Evolutionary conservation across 2,113 vertebrate genomes (phyloP).

Genomic region (Periophthalmodon schlosseri): DNA sequence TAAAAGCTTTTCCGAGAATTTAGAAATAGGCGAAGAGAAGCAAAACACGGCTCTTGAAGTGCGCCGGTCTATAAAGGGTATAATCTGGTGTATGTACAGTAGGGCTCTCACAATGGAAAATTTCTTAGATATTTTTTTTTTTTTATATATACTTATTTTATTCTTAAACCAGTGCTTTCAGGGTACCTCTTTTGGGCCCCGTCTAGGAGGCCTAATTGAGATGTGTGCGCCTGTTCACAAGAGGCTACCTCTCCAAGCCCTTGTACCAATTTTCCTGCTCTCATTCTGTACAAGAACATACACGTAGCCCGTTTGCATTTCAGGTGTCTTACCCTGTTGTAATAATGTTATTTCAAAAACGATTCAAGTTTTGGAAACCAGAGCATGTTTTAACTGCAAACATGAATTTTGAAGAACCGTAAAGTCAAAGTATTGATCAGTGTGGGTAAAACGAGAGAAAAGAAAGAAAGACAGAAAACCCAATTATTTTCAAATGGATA

Average conservation of each 20-base stretch:
- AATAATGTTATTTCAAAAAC: not conserved
- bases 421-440: too few species aligned
- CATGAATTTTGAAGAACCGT: too few species aligned
- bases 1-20: constrained; percentile 55
- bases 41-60: constrained; percentile 23
- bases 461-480: too few species aligned
- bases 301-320: not conserved
- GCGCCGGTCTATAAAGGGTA: constrained; percentile 36
- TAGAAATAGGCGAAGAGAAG: constrained; percentile 18
- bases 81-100: not conserved
- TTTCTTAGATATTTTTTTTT: constrained; percentile 56
- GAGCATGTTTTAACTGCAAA: too few species aligned
- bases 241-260: constrained; percentile 31
- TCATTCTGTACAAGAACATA: constrained; percentile 4
- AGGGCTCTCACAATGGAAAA: constrained; percentile 35
- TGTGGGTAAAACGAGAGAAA: too few species aligned
- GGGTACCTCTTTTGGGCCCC: constrained; percentile 35
- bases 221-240: constrained; percentile 39
- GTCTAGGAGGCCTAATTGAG: constrained; percentile 68
- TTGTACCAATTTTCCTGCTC: constrained; percentile 9
- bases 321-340: not conserved
- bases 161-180: constrained; percentile 58
- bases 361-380: not conserved
- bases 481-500: too few species aligned
- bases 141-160: constrained; percentile 16